Evolutionary conservation across 2,888 invertebrate species (phyloP), one percentile per base, ranked within the genome.

Genomic region (Cryptophagus acutangulus): DNA sequence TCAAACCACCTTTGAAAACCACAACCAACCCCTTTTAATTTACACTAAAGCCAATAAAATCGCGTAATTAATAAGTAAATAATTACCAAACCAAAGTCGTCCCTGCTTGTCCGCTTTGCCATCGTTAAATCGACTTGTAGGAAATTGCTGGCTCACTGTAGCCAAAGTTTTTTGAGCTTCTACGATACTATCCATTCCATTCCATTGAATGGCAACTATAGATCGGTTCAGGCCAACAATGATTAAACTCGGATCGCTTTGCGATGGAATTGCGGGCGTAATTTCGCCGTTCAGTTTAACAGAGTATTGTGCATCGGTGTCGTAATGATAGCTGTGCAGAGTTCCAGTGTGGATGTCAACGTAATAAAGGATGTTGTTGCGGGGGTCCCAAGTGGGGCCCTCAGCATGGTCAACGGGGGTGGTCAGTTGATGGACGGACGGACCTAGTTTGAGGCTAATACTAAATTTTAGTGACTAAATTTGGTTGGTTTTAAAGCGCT

Each of bases 101-200:
- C 79, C 78, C 15, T 57, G 54, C 14, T 67, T 65, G 54, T 79
- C 79, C 15, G 77, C 78, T 62, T 79, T 80, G 16, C 74, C 79
- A 61, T 79, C 79, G 52, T 79, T 80, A 50, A 78, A 73, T 42
- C 76, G 61, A 48, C 74, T 74, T 8, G 61, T 57, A 1, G 63
- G 70, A 52, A 71, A 72, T 41, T 71, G 63, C 1, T 56, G 49
- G 6, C 76, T 75, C 0, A 76, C 71, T 0, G 68, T 66, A 5
- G 63, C 54, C n/a, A 78, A 45, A 10, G 53, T 49, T n/a, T n/a
- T n/a, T 26, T 46, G 33, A 10, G 17, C 43, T 16, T 48, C 50
- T 6, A 51, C 26, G 20, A 33, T 39, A 16, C 42, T 34, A 33
- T 45, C 46, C 35, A 31, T 34, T n/a, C 73, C 71, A 48, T 75